Conservation (phyloP, 1,140 invertebrate species). For the Carposina sasakii region DNA sequence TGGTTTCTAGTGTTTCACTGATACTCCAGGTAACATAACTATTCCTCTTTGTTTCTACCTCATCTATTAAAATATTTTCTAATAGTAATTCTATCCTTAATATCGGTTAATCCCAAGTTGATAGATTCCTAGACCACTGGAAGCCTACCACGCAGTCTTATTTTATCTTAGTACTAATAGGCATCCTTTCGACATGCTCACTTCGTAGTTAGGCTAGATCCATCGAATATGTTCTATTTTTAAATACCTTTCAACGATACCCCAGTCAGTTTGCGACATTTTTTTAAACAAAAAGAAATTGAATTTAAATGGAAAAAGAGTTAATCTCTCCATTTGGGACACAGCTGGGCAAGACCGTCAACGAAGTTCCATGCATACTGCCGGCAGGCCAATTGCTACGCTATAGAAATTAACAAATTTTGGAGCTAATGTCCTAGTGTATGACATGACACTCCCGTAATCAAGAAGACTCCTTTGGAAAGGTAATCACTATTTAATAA, state of each 20-base stretch:
- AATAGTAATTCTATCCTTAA: constrained; percentile 30
- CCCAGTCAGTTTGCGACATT: no score
- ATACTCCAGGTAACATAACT: no score
- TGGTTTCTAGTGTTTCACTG: no score
- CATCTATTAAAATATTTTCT: constrained; percentile 8
- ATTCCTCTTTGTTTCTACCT: no score
- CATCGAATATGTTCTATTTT: no score
- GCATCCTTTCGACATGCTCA: no score
- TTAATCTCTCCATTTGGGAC: constrained; percentile 98
- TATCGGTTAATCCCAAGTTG: no score
- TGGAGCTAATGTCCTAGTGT: constrained; percentile 97
- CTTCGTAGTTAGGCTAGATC: no score
- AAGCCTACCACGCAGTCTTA: no score
- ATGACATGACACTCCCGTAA: constrained; percentile 99
- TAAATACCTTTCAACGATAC: no score
- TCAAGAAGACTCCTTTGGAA: constrained; percentile 96
- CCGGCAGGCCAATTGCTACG: constrained; percentile 98
- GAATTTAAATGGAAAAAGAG: constrained; percentile 89
- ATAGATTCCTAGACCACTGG: no score
- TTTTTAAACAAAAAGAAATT: constrained; percentile 97
- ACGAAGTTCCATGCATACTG: constrained; percentile 97
- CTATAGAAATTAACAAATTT: constrained; percentile 97
- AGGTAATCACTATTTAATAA: constrained; percentile 81
- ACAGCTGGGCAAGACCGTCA: constrained; percentile 98
- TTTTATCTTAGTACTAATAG: no score